phyloP scores from a whole-genome alignment of 2,888 invertebrate genomes.

The Physocephala rufipes region DNA sequence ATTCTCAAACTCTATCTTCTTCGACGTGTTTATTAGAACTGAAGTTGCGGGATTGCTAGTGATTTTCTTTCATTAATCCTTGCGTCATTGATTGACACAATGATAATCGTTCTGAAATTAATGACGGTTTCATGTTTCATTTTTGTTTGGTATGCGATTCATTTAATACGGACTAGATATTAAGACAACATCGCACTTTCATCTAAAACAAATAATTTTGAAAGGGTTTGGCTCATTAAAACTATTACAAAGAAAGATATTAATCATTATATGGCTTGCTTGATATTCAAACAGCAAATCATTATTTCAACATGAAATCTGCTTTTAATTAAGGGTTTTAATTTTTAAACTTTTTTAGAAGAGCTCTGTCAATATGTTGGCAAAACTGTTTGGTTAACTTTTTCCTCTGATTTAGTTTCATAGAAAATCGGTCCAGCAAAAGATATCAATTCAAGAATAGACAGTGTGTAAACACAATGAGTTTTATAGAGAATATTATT shows the following conservation, averaged over 20 bases:
- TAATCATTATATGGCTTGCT: not conserved
- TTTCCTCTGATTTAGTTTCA: no score
- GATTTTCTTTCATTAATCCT: not conserved
- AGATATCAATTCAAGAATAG: no score
- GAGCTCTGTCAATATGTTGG: not conserved
- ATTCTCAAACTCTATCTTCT: not conserved
- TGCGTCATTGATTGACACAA: conserved; percentile 18
- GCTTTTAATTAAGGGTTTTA: conserved; percentile 17
- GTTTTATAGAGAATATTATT: no score
- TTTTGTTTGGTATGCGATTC: conserved; percentile 44
- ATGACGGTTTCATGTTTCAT: conserved; percentile 53
- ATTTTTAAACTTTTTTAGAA: conserved; percentile 10
- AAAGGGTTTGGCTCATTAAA: no score
- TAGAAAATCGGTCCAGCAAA: no score
- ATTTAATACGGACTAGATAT: no score
- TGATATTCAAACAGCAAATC: not conserved
- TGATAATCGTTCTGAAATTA: conserved; percentile 46
- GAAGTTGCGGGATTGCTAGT: not conserved
- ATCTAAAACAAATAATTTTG: no score
- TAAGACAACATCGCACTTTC: no score
- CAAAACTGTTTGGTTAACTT: no score
- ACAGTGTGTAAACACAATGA: no score
- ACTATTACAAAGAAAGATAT: no score
- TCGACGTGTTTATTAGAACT: not conserved
- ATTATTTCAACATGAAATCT: not conserved